These are phyloP conservation scores for Pseudomyrmex sp. DNA, from an alignment of 1,140 invertebrate species.

Conservation along the genomic window DNA sequence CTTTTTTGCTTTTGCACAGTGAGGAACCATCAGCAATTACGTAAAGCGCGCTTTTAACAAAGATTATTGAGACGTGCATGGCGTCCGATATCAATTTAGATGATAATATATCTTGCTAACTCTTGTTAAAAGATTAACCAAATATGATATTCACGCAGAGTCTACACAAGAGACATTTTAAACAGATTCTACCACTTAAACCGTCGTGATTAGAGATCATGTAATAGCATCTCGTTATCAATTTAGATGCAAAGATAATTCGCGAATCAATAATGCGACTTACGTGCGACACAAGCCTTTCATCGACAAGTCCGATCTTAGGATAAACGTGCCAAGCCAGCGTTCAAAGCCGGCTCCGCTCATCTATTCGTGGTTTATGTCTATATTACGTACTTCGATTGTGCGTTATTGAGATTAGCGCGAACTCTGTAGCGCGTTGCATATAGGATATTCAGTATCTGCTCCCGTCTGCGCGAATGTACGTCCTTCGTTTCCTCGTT, in stretches of 20 bases:
- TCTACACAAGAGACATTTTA: no score
- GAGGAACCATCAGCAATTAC: constrained; percentile 17
- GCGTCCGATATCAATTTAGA: not conserved
- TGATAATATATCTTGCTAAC: not conserved
- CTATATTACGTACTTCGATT: constrained; percentile 46
- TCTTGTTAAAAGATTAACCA: no score
- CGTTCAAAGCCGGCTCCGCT: constrained; percentile 46
- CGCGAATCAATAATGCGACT: constrained; percentile 29
- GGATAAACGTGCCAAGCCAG: constrained; percentile 48
- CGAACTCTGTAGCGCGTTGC: constrained; percentile 49
- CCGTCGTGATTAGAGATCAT: not conserved
- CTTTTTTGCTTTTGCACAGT: not conserved
- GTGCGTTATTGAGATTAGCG: constrained; percentile 56
- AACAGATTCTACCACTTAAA: no score
- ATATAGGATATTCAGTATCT: constrained; percentile 59
- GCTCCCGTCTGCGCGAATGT: constrained; percentile 54
- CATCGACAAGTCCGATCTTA: constrained; percentile 52
- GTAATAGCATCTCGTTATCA: constrained; percentile 43
- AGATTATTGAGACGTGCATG: not conserved
- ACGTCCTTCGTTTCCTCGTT: constrained; percentile 60
- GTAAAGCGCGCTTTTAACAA: constrained; percentile 1
- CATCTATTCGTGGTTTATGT: constrained; percentile 52
- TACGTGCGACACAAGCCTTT: constrained; percentile 49
- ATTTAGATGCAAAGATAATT: not conserved
- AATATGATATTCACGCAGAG: no score